These are phyloP conservation scores for Corydoras sp. DNA, from an alignment of 2,113 vertebrate species.

Conservation along the genomic window DNA sequence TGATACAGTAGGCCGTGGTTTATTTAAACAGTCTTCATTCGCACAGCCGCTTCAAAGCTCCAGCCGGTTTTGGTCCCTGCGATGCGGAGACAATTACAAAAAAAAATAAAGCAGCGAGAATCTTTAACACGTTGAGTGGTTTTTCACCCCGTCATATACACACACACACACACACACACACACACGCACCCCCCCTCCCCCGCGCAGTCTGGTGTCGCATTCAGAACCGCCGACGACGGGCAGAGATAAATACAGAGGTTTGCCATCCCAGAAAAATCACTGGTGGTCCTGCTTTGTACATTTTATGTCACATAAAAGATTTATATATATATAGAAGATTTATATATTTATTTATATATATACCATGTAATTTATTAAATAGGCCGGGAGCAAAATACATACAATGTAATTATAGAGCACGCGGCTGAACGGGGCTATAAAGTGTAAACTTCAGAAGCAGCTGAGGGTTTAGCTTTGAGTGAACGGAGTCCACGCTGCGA, in stretches of 20 bases:
- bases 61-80: constrained; percentile 67
- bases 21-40: constrained; percentile 55
- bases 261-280: constrained; percentile 67
- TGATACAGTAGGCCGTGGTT: constrained; percentile 49
- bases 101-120: constrained; percentile 54
- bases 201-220: constrained; percentile 46
- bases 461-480: constrained; percentile 51
- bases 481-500: constrained; percentile 41
- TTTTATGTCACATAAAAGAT: constrained; percentile 67
- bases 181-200: constrained; percentile 37
- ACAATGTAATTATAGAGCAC: constrained; percentile 54
- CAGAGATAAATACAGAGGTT: constrained; percentile 71
- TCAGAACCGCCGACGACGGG: constrained; percentile 49
- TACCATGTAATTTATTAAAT: constrained; percentile 68
- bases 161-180: constrained; percentile 35
- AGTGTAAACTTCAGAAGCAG: constrained; percentile 70
- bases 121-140: constrained; percentile 58
- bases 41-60: constrained; percentile 55
- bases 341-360: constrained; percentile 63
- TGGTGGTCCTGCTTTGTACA: constrained; percentile 70
- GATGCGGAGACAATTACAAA: constrained; percentile 50
- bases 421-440: constrained; percentile 62
- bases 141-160: constrained; percentile 38
- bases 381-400: constrained; percentile 53
- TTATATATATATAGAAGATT: constrained; percentile 59